Evolutionary conservation across 1,140 invertebrate genomes (phyloP), one percentile per base, ranked within the genome.

Genomic region (Octopus bimaculoides): DNA sequence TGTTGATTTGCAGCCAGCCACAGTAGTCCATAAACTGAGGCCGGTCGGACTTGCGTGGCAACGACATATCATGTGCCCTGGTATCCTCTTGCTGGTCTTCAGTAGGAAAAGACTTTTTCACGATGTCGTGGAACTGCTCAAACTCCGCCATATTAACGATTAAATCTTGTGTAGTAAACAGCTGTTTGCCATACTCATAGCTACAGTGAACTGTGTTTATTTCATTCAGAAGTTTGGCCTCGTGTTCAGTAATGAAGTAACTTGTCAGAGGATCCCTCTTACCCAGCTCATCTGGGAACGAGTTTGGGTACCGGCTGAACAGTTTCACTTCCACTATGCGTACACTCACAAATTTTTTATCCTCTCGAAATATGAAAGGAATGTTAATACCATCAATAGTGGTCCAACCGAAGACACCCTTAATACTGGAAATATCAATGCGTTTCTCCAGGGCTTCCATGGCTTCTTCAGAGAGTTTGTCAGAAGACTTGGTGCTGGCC

Each of bases 181-280:
- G 92, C 81, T 97, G 95, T 73, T 94, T 93, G 1, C 96, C 96
- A 90, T 96, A 98, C 84, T 96, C 94, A 82, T 92, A 93, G 84
- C 97, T 96, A 92, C 96, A 97, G 87, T 98, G 97, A 89, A 94
- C 95, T 54, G 93, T 91, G 91, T 98, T 99, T 81, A 98, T 97
- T 89, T 98, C 96, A 88, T 96, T 97, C 52, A 98, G 92, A 17
- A 98, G 91, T 81, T 95, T 94, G 75, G 95, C 94, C 91, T 98
- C 97, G 5, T 94, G 93, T 82, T 96, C 95, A 7, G 96, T 98
- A 79, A 98, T 96, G 88, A 95, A 98, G 89, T 97, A 97, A 91
- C 96, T 97, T 80, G 95, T 93, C 78, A 98, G 78, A 7, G 88
- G 88, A 54, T 87, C 85, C 69, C 87, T 85, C 66, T 87, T 85